A percentile compares a stretch with the other conserved stretches of the same genome.
Conservation (phyloP, 2,888 invertebrate genomes). For the Rhingia rostrata region DNA sequence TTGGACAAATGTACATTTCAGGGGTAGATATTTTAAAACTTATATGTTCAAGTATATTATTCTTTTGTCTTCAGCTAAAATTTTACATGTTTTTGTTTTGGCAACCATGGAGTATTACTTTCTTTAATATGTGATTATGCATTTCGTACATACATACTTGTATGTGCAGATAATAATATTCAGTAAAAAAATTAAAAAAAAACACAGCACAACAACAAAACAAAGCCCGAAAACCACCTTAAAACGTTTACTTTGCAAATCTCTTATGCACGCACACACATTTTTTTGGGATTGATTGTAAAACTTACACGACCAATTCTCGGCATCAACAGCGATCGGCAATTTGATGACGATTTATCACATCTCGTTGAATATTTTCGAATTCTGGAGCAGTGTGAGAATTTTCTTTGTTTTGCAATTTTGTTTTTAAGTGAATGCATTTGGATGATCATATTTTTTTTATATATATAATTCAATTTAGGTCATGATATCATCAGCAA, state of each 20-base stretch:
- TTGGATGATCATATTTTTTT: slow-evolving; percentile 20
- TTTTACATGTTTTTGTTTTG: slow-evolving; percentile 25
- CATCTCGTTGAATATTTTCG: slow-evolving; percentile 33
- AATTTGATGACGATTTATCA: slow-evolving; percentile 39
- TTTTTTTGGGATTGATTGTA: slow-evolving; percentile 46
- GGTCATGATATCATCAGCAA: slow-evolving; percentile 37
- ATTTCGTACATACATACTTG: slow-evolving; percentile 28
- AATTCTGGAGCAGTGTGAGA: slow-evolving; percentile 38
- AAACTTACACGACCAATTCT: slow-evolving; percentile 63
- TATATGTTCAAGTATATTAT: background rate
- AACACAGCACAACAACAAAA: slow-evolving; percentile 60
- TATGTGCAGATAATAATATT: slow-evolving; percentile 49
- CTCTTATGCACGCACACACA: slow-evolving; percentile 65
- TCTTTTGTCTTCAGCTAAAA: background rate
- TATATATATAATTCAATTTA: slow-evolving; percentile 25
- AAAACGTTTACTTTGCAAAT: slow-evolving; percentile 54
- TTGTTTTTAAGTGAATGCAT: slow-evolving; percentile 16
- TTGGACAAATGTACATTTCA: too few relatives aligned
- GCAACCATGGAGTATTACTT: slow-evolving; percentile 22
- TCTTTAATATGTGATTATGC: slow-evolving; percentile 16
- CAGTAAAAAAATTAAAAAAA: slow-evolving; percentile 43
- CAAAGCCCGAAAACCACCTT: slow-evolving; percentile 68
- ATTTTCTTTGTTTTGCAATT: slow-evolving; percentile 10
- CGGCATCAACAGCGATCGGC: slow-evolving; percentile 56
- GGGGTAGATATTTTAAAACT: too few relatives aligned